A percentile compares a stretch with the other conserved stretches of the same genome.
phyloP scores from a whole-genome alignment of 2,888 invertebrate species.

The Argyresthia albistria region DNA sequence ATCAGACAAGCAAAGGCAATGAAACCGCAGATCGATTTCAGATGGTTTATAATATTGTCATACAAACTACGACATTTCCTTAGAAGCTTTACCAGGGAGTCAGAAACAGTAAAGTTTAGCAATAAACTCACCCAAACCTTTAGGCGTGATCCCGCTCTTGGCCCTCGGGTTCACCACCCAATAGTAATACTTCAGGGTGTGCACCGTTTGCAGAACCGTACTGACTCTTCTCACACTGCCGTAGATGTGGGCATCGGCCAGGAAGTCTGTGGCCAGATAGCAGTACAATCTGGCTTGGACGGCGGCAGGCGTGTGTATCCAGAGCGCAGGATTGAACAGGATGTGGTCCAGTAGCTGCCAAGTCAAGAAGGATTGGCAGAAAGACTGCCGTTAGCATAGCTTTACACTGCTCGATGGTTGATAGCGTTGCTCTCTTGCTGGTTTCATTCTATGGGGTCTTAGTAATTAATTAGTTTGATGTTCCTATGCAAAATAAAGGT shows the following conservation, averaged over 20 bases:
- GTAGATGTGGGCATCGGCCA: constrained; percentile 97
- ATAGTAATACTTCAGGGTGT: constrained; percentile 99
- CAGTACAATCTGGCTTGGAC: constrained; percentile 97
- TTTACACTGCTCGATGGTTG: constrained; percentile 65
- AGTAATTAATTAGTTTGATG: background rate
- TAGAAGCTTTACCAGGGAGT: no score
- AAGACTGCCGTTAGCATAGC: constrained; percentile 82
- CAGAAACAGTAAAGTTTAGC: no score
- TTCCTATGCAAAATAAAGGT: background rate
- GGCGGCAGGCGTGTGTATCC: constrained; percentile 98
- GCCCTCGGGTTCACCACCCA: constrained; percentile 97
- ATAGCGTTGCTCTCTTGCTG: constrained; percentile 28
- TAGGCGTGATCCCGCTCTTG: constrained; percentile 95
- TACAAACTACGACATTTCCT: no score
- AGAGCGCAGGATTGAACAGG: constrained; percentile 98
- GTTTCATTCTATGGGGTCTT: background rate
- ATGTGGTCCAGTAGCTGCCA: constrained; percentile 99
- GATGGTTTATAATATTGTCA: no score
- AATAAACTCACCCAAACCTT: constrained; percentile 86
- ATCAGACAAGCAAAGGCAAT: no score
- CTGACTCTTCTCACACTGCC: constrained; percentile 96
- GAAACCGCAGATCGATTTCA: no score
- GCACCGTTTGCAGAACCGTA: constrained; percentile 97
- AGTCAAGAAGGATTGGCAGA: constrained; percentile 91
- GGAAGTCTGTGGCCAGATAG: constrained; percentile 98